Evolutionary conservation across 2,888 invertebrate genomes (phyloP), one percentile per base, ranked within the genome.

Genomic region (Stenodera caucasica): DNA sequence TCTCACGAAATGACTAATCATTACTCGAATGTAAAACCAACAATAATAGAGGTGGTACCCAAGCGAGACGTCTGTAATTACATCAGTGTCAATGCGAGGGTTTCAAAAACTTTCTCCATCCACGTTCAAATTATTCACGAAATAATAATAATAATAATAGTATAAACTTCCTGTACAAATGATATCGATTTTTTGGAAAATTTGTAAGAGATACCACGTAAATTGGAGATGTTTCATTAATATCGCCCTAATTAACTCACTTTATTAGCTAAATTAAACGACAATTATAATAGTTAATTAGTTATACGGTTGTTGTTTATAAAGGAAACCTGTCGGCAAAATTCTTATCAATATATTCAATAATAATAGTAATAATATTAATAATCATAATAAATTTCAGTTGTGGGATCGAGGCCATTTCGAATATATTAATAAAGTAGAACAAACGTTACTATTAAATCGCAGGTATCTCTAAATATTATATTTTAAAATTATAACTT

Each of bases 71-170:
- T 55, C 32, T 55, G 55, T 55, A 58, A 58, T 53, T 53, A 58
- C 58, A 45, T 49, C 58, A 58, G 49, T 53, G 58, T 53, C 58
- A 49, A 40, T 45, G 53, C 30, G 52, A 52, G 58, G 58, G 53
- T 58, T 58, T 53, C 18, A 12, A 49, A 30, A 58, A 58, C 58
- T 58, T 58, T 58, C 58, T 58, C 58, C 53, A 53, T 29, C 49
- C 57, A 57, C 57, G 57, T 57, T 37, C 12, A 23, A 23, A 11
- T 3, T 23, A 23, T 45, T 45, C 21, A 21, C 4, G 2, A 2
- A 18, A 18, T 4, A 37, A 37, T 26, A 26, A 26, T 26, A 26
- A 26, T 21, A 1, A 45, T 14, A 18, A 21, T 3, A 45, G 21
- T 21, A 14, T 8, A 9, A 14, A 37, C 15, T 37, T 37, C 37